Evolutionary conservation across 2,797 vertebrate species (phyloP).

Genomic region (Enteromius argenteus): DNA sequence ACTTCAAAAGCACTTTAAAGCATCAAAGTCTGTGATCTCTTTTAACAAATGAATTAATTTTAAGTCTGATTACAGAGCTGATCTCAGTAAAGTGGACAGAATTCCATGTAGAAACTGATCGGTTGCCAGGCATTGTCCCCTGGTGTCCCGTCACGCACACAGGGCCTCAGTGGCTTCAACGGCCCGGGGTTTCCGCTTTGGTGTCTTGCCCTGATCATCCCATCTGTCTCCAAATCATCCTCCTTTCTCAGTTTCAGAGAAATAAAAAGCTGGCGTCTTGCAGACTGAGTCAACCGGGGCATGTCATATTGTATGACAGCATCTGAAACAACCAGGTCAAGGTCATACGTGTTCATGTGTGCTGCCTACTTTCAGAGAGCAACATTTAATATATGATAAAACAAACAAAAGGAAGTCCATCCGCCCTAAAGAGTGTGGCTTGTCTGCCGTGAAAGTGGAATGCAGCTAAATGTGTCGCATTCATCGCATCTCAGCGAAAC

Average conservation of each 20-base stretch:
- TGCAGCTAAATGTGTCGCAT: background rate
- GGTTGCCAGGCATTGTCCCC: slow-evolving; percentile 72
- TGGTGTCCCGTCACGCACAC: slow-evolving; percentile 50
- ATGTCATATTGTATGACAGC: slow-evolving; percentile 35
- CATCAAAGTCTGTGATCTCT: background rate
- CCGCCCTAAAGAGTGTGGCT: background rate
- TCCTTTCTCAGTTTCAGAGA: slow-evolving; percentile 39
- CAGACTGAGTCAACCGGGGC: slow-evolving; percentile 34
- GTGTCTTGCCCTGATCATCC: slow-evolving; percentile 62
- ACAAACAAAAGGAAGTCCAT: background rate
- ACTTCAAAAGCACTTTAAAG: background rate
- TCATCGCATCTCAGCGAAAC: background rate
- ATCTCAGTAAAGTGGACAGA: slow-evolving; percentile 69
- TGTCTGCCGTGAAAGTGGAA: background rate
- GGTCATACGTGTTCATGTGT: slow-evolving; percentile 38
- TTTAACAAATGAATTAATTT: background rate
- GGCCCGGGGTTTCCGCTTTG: slow-evolving; percentile 62
- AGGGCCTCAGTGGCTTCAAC: slow-evolving; percentile 35
- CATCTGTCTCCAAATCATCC: slow-evolving; percentile 65
- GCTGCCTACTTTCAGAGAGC: slow-evolving; percentile 3
- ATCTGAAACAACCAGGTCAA: slow-evolving; percentile 47
- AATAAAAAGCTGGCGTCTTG: slow-evolving; percentile 30
- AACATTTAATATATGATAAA: slow-evolving; percentile 31
- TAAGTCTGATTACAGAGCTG: slow-evolving; percentile 38
- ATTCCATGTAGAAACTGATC: slow-evolving; percentile 75